phyloP scores from a whole-genome alignment of 2,888 invertebrate genomes.

The Oxycera nigricornis region DNA sequence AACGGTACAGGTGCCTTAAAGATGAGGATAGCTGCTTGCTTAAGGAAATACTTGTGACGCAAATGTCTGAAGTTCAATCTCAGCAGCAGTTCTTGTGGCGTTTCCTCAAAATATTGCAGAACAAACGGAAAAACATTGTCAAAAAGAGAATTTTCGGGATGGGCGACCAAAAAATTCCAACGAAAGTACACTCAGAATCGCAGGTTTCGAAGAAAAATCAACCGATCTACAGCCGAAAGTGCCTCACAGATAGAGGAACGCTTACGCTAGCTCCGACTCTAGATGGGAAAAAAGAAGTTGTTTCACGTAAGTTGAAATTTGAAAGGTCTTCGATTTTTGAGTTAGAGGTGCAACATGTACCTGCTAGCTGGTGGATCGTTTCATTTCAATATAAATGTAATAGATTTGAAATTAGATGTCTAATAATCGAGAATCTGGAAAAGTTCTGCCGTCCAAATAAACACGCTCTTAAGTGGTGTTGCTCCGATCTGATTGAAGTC shows the following conservation, averaged over 20 bases:
- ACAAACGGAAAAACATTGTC: slow-evolving; percentile 3
- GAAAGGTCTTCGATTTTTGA: neutral
- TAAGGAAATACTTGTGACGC: neutral
- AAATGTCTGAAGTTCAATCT: slow-evolving; percentile 23
- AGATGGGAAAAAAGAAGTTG: neutral
- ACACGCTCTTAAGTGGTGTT: neutral
- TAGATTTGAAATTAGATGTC: neutral
- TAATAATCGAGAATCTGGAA: neutral
- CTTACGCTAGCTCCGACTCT: neutral
- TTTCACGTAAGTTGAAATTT: neutral
- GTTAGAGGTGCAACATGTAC: neutral
- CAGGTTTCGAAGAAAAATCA: neutral
- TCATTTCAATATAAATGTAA: neutral
- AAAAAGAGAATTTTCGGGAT: neutral
- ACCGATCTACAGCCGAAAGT: neutral
- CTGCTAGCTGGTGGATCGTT: neutral
- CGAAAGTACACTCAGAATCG: neutral
- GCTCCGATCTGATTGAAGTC: neutral
- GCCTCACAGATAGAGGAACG: neutral
- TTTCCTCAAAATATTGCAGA: neutral
- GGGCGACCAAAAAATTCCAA: neutral
- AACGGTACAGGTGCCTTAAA: slow-evolving; percentile 9
- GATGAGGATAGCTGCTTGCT: neutral
- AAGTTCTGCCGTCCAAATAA: neutral
- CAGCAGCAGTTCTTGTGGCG: neutral